phyloP scores from a whole-genome alignment of 2,113 vertebrate genomes.

The Otocyon megalotis region DNA sequence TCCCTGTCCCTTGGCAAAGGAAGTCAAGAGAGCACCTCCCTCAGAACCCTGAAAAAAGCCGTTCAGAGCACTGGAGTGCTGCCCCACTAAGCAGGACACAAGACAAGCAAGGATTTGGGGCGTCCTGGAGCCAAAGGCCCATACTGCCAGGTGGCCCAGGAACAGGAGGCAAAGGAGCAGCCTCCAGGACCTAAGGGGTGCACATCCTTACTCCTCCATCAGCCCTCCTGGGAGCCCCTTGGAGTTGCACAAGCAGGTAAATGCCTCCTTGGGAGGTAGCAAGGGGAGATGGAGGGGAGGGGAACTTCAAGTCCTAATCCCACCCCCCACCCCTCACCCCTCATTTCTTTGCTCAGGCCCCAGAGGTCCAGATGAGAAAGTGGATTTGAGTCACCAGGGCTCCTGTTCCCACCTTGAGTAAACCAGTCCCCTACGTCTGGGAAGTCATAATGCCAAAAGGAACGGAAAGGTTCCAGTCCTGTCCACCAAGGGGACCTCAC shows the following conservation, averaged over 20 bases:
- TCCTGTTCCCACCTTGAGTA: background rate
- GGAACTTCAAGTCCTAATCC: background rate
- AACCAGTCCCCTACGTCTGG: background rate
- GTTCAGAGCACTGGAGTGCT: background rate
- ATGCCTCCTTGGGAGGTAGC: background rate
- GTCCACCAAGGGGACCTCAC: background rate
- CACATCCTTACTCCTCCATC: background rate
- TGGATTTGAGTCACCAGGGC: background rate
- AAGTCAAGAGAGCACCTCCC: background rate
- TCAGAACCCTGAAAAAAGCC: background rate
- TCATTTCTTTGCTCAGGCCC: background rate
- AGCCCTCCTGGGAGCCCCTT: background rate
- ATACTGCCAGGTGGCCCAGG: background rate
- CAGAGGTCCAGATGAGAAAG: background rate
- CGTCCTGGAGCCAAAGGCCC: background rate
- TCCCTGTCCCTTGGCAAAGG: background rate
- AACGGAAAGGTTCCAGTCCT: background rate
- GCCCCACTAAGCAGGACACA: background rate
- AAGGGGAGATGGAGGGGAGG: background rate
- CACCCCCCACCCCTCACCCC: background rate
- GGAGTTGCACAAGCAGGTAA: background rate
- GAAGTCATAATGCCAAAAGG: background rate
- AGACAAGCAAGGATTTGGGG: background rate
- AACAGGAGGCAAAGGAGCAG: background rate
- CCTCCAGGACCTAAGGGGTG: background rate